A percentile compares a stretch with the other conserved stretches of the same genome.
phyloP scores from a whole-genome alignment of 2,888 invertebrate genomes.

The Pristionchus entomophagus region DNA sequence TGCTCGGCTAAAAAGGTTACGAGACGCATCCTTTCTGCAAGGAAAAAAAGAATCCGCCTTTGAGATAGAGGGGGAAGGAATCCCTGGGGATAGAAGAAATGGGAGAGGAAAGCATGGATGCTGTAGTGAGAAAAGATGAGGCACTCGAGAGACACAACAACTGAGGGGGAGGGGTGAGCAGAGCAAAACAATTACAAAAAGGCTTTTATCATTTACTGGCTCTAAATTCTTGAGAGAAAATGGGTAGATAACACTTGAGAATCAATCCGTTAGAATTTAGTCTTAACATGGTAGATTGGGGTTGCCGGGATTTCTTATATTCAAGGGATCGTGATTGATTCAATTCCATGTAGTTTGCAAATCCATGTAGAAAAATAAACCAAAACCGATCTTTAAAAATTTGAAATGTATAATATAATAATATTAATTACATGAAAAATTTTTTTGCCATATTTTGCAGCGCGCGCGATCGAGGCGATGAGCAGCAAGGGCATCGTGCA shows the following conservation, averaged over 20 bases:
- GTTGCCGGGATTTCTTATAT: too few relatives aligned
- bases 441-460: too few relatives aligned
- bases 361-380: not conserved
- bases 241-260: too few relatives aligned
- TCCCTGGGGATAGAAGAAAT: not conserved
- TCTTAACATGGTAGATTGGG: too few relatives aligned
- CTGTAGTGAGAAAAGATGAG: slow-evolving; percentile 9
- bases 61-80: not conserved
- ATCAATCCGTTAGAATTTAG: too few relatives aligned
- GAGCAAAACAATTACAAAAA: not conserved
- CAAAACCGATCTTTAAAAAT: not conserved
- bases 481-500: slow-evolving; percentile 98
- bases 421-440: not conserved
- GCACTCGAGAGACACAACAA: not conserved
- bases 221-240: too few relatives aligned
- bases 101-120: not conserved
- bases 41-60: not conserved
- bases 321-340: too few relatives aligned
- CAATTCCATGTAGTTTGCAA: too few relatives aligned
- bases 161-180: not conserved
- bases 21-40: not conserved
- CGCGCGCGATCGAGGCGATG: slow-evolving; percentile 96
- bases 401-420: not conserved
- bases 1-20: too few relatives aligned
- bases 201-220: too few relatives aligned